phyloP scores from a whole-genome alignment of 2,113 vertebrate species.

The Coreoperca whiteheadi region DNA sequence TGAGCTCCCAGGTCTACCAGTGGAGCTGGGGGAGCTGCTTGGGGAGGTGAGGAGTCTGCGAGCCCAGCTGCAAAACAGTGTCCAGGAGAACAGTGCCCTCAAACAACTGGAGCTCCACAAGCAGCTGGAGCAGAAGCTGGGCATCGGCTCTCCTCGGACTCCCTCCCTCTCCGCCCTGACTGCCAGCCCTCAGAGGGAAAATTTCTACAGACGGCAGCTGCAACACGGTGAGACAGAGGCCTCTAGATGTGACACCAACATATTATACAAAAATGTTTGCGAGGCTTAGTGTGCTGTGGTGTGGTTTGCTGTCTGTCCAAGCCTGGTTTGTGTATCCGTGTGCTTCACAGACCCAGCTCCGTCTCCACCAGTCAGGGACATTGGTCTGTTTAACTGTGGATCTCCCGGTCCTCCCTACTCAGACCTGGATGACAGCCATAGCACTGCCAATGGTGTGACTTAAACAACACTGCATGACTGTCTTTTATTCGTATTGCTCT shows the following conservation, averaged over 20 bases:
- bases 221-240: slow-evolving; percentile 81
- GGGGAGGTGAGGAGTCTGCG: slow-evolving; percentile 86
- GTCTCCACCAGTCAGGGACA: slow-evolving; percentile 92
- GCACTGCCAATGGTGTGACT: slow-evolving; percentile 83
- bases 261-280: background rate
- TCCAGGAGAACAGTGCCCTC: slow-evolving; percentile 87
- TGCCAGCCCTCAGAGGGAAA: slow-evolving; percentile 77
- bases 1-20: slow-evolving; percentile 72
- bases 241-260: background rate
- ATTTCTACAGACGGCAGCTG: slow-evolving; percentile 76
- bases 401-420: slow-evolving; percentile 73
- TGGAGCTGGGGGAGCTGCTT: slow-evolving; percentile 85
- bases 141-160: slow-evolving; percentile 63
- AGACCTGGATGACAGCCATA: slow-evolving; percentile 79
- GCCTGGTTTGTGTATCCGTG: slow-evolving; percentile 71
- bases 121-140: slow-evolving; percentile 84
- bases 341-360: slow-evolving; percentile 86
- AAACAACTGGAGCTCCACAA: slow-evolving; percentile 86
- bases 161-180: slow-evolving; percentile 75
- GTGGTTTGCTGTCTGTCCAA: slow-evolving; percentile 58
- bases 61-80: slow-evolving; percentile 86
- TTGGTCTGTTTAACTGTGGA: slow-evolving; percentile 86
- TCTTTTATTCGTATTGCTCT: slow-evolving; percentile 12
- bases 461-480: slow-evolving; percentile 40
- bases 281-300: slow-evolving; percentile 36